Evolutionary conservation across 2,888 invertebrate genomes (phyloP), one percentile per base, ranked within the genome.

Genomic region (Xylocampa areola): DNA sequence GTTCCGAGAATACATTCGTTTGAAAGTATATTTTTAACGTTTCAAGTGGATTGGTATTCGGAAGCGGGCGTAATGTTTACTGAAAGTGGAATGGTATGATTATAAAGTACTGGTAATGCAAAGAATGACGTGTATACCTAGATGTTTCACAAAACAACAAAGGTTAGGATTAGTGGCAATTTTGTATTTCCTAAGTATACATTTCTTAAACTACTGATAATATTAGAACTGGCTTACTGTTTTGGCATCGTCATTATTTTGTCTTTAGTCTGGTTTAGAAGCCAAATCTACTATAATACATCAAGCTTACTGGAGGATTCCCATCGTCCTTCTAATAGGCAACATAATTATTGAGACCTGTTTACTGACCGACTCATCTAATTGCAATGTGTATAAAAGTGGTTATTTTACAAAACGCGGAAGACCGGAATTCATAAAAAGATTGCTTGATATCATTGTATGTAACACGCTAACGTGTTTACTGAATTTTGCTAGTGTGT

Each of bases 391-490:
- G n/a, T n/a, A n/a, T n/a, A 11, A 30, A 49, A 21, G 41, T 30
- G 11, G 16, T 53, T 33, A 16, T 10, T 49, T 23, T 21, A 54
- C 61, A 53, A 45, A 64, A 53, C 55, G 11, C 53, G 68, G 63
- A 67, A 60, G 57, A 32, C 33, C 7, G 37, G 57, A 50, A 63
- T 61, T 64, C 29, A 55, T 55, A 36, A 40, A 61, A 29, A 60
- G 67, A 72, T 72, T 21, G 41, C 32, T 54, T 25, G 66, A 72
- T 74, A 72, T 33, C 47, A 74, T 72, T 74, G 65, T 69, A 23
- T 54, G 30, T 30, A 43, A 55, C 33, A 35, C 16, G 41, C 53
- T 13, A 51, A 66, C 29, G 33, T 53, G 59, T 65, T 29, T 50
- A n/a, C n/a, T n/a, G n/a, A n/a, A n/a, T n/a, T n/a, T n/a, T n/a